Evolutionary conservation across 2,797 vertebrate species (phyloP), one percentile per base, ranked within the genome.

Genomic region (Chaunax sp.): DNA sequence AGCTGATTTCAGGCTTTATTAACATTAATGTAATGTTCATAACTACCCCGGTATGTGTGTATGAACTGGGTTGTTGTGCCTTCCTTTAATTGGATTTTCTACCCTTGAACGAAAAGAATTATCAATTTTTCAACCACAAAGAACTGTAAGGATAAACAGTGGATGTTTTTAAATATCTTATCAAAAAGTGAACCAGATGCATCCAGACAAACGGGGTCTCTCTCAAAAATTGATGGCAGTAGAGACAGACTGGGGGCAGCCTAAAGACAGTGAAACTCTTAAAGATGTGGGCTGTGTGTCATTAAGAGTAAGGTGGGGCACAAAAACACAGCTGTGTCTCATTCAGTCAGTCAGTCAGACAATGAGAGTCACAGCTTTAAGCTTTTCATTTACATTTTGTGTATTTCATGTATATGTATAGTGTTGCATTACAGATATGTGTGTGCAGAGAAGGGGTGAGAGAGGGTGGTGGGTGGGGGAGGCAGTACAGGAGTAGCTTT

Each of bases 401-500:
- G n/a, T 74, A 65, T 54, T 63, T 57, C 59, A 46, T 76, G 64
- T 81, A 4, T 76, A 69, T 85, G 81, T 73, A 8, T 25, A 84
- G 82, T 79, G 75, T 80, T 85, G 70, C 76, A 66, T 75, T 79
- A 52, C 43, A 55, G 60, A 52, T 77, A 53, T 76, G 83, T 84
- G 86, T 75, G 83, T 84, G 80, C 80, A 83, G 81, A 64, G 79
- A 64, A 30, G 85, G 82, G 85, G 86, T 87, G 88, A 87, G 87
- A 87, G 77, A 83, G 81, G 84, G 80, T 55, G 73, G 67, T n/a
- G 67, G 73, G 69, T 56, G 75, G 61, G 53, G 63, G 58, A 64
- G 64, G 70, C 62, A 51, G 65, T 49, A 22, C 53, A 66, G 71
- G 49, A n/a, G 2, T 25, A 61, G 47, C 38, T 18, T 40, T 60